phyloP scores from a whole-genome alignment of 2,113 vertebrate species.

The Colistium nudipinnis region DNA sequence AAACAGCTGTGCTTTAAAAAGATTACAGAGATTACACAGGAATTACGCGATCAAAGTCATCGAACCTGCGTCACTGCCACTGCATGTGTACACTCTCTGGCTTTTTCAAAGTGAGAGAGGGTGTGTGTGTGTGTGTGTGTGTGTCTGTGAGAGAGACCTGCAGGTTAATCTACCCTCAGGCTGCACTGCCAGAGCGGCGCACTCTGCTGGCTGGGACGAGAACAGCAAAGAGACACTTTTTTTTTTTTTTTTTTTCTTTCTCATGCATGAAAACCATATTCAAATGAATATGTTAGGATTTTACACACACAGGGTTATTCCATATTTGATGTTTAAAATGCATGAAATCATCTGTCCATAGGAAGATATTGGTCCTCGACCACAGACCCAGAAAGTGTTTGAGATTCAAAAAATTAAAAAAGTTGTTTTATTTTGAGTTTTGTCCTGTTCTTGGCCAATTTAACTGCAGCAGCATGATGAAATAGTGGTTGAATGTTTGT shows the following conservation, averaged over 20 bases:
- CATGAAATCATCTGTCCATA: too few species aligned
- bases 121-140: slow-evolving; percentile 1
- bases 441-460: too few species aligned
- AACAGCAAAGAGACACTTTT: slow-evolving; percentile 44
- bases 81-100: slow-evolving; percentile 60
- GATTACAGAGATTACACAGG: slow-evolving; percentile 85
- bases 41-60: slow-evolving; percentile 85
- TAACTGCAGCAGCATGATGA: background rate
- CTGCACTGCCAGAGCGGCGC: slow-evolving; percentile 64
- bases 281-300: background rate
- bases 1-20: slow-evolving; percentile 79
- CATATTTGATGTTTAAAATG: background rate
- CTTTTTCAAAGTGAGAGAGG: slow-evolving; percentile 36
- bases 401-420: too few species aligned
- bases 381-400: too few species aligned
- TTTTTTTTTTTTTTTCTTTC: too few species aligned
- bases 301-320: background rate
- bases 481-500: background rate
- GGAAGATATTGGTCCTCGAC: too few species aligned
- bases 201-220: slow-evolving; percentile 76
- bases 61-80: slow-evolving; percentile 62
- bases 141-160: slow-evolving; percentile 40
- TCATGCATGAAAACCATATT: background rate
- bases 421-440: too few species aligned
- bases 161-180: slow-evolving; percentile 74